These are phyloP conservation scores for Lycaena phlaeas DNA, from an alignment of 2,888 invertebrate species.

Conservation along the genomic window DNA sequence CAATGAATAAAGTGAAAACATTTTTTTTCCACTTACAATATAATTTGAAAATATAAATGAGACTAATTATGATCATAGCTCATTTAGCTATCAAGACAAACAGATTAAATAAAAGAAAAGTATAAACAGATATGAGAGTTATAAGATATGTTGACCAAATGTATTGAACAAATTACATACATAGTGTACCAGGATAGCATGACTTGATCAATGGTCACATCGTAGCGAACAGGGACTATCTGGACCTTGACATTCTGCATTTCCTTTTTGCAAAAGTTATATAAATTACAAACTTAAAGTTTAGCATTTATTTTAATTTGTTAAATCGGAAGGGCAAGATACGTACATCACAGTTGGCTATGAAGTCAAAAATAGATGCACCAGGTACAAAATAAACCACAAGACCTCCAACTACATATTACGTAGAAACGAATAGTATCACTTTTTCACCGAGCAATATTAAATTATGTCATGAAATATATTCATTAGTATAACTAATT, in stretches of 20 bases:
- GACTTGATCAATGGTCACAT: background rate
- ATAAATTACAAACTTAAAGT: too few relatives aligned
- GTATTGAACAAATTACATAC: background rate
- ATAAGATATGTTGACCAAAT: too few relatives aligned
- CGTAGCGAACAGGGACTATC: background rate
- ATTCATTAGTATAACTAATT: background rate
- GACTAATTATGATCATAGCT: too few relatives aligned
- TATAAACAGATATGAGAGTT: too few relatives aligned
- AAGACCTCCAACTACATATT: slow-evolving; percentile 50
- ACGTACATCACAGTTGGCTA: slow-evolving; percentile 38
- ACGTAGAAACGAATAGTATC: slow-evolving; percentile 25
- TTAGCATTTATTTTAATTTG: too few relatives aligned
- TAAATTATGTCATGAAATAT: background rate
- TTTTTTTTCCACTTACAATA: background rate
- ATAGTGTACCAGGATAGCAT: background rate
- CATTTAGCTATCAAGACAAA: too few relatives aligned
- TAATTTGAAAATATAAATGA: too few relatives aligned
- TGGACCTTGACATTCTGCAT: slow-evolving; percentile 7
- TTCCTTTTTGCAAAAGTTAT: background rate
- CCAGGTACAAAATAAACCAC: slow-evolving; percentile 56
- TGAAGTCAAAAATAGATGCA: slow-evolving; percentile 51
- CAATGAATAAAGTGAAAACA: background rate
- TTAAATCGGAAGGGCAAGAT: too few relatives aligned
- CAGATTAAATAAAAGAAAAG: too few relatives aligned
- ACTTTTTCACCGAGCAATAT: slow-evolving; percentile 17